Base-by-base conservation (phyloP, 2,888 invertebrate genomes). In the Pantelozetes paolii region DNA sequence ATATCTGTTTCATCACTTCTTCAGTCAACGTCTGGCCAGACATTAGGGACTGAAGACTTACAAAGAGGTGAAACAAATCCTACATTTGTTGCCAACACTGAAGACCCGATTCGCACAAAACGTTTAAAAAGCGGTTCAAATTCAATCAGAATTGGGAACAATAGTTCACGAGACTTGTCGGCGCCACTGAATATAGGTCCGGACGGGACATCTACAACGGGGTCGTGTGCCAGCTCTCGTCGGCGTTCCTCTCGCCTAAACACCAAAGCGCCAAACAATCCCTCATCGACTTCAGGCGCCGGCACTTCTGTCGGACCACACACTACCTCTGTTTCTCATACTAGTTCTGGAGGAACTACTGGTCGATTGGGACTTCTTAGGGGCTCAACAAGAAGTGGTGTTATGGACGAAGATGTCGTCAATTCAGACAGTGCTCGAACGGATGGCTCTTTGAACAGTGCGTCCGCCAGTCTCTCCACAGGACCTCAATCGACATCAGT, bases 221-320 rank as follows among this genome's bases (percentile, higher is more conserved):
- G 67, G 67, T 67, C 67, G 67, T 67, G 72, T 45, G 57, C 71
- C 59, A 74, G 62, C 54, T 71, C 74, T 9, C 62, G 74, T 32
- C 74, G 74, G 50, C 74, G 74, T 71, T 74, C 74, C 45, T 74
- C 74, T 23, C 74, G 74, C 30, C 64, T 74, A 26, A 71, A 71
- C 45, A 50, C 45, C 23, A 74, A 67, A 71, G 67, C 64, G 18
- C 62, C 74, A 32, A 64, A 59, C 23, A 57, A 30, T 28, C 15
- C 59, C n/a, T 40, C 71, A 15, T 40, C 67, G 36, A n/a, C 42
- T 42, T 42, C 67, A 23, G 23, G 40, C n/a, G 67, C 20, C 26
- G 67, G 40, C 18, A 42, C 40, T 23, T 42, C 67, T 42, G 36
- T 42, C 30, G 40, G 67, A 42, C 20, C 40, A 5, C 20, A n/a